Percentiles rank a stretch among this genome's conserved stretches.
These are phyloP conservation scores for Oreochromis spilurus DNA, from an alignment of 2,113 vertebrate genomes.

Conservation along the genomic window DNA sequence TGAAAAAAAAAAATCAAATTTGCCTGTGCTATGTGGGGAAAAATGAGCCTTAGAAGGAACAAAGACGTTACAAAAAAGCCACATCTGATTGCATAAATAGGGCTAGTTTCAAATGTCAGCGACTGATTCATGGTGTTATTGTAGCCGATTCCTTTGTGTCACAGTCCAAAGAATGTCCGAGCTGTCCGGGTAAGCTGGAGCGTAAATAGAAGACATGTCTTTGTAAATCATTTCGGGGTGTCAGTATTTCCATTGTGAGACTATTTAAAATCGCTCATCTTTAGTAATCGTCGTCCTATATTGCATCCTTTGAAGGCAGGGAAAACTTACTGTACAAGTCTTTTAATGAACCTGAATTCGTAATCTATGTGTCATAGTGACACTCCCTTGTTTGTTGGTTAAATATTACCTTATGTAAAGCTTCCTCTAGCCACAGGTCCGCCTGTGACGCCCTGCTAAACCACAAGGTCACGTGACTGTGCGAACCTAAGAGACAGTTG, in stretches of 20 bases:
- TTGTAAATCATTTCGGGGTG: neutral
- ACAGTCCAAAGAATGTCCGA: neutral
- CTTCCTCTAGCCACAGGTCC: conserved; percentile 29
- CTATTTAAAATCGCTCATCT: neutral
- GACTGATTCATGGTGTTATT: neutral
- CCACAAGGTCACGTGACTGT: conserved; percentile 61
- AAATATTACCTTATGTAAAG: conserved; percentile 71
- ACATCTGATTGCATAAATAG: neutral
- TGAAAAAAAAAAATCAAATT: neutral
- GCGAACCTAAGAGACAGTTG: conserved; percentile 51
- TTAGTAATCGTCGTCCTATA: neutral
- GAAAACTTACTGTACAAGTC: conserved; percentile 22
- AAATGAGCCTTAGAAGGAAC: neutral
- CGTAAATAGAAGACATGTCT: neutral
- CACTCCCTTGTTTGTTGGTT: conserved; percentile 69
- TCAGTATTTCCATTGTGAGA: conserved; percentile 16
- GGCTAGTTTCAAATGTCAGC: neutral
- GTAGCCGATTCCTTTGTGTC: neutral
- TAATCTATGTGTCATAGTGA: conserved; percentile 62
- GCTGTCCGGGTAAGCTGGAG: neutral
- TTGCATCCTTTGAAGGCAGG: conserved; percentile 3
- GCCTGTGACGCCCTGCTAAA: conserved; percentile 20
- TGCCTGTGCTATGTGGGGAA: neutral
- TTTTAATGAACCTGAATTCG: conserved; percentile 35
- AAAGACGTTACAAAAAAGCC: neutral